Conservation (phyloP, 2,888 invertebrate species). For the Dorcus parallelipipedus region DNA sequence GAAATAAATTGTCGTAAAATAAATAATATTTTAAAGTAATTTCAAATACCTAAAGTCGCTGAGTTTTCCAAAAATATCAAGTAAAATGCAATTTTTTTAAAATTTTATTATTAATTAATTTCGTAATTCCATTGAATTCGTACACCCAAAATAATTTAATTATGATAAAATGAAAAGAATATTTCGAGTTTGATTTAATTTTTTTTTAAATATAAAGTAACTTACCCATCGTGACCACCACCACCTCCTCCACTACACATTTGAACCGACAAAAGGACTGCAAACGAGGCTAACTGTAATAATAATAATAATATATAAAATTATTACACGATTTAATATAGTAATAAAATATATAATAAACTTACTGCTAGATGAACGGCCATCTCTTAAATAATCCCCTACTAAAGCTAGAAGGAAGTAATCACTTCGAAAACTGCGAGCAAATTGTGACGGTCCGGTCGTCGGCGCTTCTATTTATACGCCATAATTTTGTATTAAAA, state of each 20-base stretch:
- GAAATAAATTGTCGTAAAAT: no score
- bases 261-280: conserved; percentile 6
- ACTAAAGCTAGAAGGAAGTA: conserved; percentile 9
- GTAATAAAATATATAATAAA: conserved; percentile 22
- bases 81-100: no score
- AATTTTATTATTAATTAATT: no score
- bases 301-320: conserved; percentile 1
- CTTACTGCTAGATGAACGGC: conserved; percentile 55
- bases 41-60: no score
- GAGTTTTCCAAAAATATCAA: no score
- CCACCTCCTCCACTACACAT: conserved; percentile 10
- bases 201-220: background rate
- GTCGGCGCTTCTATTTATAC: conserved; percentile 26
- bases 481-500: conserved; percentile 25
- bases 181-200: no score
- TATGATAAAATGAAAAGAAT: conserved; percentile 28
- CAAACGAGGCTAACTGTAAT: conserved; percentile 10
- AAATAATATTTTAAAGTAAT: no score
- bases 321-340: background rate
- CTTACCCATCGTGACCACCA: background rate
- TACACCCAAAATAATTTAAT: no score
- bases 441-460: conserved; percentile 21
- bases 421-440: conserved; percentile 21
- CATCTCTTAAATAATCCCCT: conserved; percentile 40
- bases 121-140: no score